Evolutionary conservation across 2,113 vertebrate species (phyloP).

Genomic region (Antechinus stuartii): DNA sequence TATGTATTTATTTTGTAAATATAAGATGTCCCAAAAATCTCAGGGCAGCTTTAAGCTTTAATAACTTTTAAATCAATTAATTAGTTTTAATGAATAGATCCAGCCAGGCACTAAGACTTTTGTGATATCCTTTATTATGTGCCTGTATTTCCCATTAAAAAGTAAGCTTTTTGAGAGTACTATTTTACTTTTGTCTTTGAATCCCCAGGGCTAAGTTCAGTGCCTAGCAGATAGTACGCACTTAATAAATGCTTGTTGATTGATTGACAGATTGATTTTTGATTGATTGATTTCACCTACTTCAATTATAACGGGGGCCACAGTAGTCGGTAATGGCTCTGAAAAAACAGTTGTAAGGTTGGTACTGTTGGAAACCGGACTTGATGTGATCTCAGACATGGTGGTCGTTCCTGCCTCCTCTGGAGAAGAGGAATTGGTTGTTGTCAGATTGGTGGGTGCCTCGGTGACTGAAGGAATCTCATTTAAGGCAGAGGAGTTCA

Average conservation of each 20-base stretch:
- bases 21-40: neutral
- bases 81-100: too few species aligned
- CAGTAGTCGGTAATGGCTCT: neutral
- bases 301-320: slow-evolving; percentile 16
- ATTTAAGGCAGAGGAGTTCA: slow-evolving; percentile 34
- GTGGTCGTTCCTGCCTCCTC: slow-evolving; percentile 8
- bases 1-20: neutral
- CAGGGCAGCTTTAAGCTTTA: neutral
- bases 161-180: neutral
- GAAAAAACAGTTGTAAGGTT: neutral
- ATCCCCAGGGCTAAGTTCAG: neutral
- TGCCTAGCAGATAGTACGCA: neutral
- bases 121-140: neutral
- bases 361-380: neutral
- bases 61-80: neutral
- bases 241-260: neutral
- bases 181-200: neutral
- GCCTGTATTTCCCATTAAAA: neutral
- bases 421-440: slow-evolving; percentile 19
- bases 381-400: neutral
- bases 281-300: slow-evolving; percentile 49
- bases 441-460: neutral
- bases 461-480: slow-evolving; percentile 16
- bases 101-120: neutral
- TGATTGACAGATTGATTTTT: neutral